Conservation (phyloP, 2,888 invertebrate genomes). For the Cerceris ruficornis region DNA sequence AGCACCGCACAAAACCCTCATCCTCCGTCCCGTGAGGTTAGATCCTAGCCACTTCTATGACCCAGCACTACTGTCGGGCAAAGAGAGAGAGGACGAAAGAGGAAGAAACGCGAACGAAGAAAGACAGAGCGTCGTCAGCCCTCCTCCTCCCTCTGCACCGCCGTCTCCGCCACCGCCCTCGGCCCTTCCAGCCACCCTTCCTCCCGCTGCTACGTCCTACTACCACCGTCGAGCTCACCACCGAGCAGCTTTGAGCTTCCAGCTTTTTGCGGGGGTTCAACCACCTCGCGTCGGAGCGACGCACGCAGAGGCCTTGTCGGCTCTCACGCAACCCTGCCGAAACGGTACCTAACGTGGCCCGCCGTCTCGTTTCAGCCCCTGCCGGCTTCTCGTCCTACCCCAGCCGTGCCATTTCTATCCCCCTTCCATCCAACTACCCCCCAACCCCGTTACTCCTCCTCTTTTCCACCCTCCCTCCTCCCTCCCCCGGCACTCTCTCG, state of each 20-base stretch:
- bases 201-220: conserved; percentile 40
- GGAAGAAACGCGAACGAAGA: conserved; percentile 51
- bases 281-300: conserved; percentile 75
- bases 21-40: conserved; percentile 68
- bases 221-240: conserved; percentile 60
- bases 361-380: conserved; percentile 52
- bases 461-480: conserved; percentile 4
- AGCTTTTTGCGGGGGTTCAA: conserved; percentile 79
- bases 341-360: conserved; percentile 69
- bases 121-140: conserved; percentile 59
- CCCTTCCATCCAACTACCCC: conserved; percentile 19
- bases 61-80: conserved; percentile 60
- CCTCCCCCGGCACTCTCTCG: conserved; percentile 12
- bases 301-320: conserved; percentile 73
- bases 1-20: conserved; percentile 60
- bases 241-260: conserved; percentile 75
- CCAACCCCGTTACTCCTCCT: not conserved
- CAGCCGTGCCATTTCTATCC: conserved; percentile 46
- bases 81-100: conserved; percentile 38
- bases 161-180: conserved; percentile 42
- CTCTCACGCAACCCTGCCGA: conserved; percentile 73
- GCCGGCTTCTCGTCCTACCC: conserved; percentile 37
- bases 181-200: conserved; percentile 49
- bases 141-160: conserved; percentile 46
- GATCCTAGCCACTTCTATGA: conserved; percentile 73